phyloP scores from a whole-genome alignment of 1,140 invertebrate genomes.

The Heliothis subflexa region DNA sequence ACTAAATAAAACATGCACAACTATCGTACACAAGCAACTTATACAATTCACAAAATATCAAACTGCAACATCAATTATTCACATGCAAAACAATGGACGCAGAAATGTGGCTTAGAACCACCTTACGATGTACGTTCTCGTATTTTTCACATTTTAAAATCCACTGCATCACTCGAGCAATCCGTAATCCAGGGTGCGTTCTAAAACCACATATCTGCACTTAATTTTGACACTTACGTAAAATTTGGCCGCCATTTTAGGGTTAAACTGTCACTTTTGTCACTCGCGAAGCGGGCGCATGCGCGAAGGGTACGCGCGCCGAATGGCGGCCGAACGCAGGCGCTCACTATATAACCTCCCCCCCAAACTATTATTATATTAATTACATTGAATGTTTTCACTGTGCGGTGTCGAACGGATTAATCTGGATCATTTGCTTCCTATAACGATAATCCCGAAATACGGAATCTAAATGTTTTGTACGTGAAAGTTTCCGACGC shows the following conservation, averaged over 20 bases:
- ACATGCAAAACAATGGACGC: slow-evolving; percentile 64
- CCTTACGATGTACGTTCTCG: slow-evolving; percentile 46
- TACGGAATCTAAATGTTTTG: slow-evolving; percentile 18
- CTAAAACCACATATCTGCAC: slow-evolving; percentile 76
- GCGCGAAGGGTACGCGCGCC: slow-evolving; percentile 74
- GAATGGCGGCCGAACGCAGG: slow-evolving; percentile 69
- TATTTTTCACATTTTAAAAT: slow-evolving; percentile 13
- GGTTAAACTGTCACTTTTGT: slow-evolving; percentile 75
- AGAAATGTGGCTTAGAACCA: slow-evolving; percentile 77
- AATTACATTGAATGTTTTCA: slow-evolving; percentile 81
- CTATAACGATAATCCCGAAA: slow-evolving; percentile 43
- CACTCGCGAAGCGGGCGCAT: slow-evolving; percentile 76
- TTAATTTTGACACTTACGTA: slow-evolving; percentile 82
- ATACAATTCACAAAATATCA: slow-evolving; percentile 46
- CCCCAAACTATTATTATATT: slow-evolving; percentile 78
- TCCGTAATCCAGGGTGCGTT: slow-evolving; percentile 64
- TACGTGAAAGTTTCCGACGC: slow-evolving; percentile 13
- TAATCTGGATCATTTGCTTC: slow-evolving; percentile 63
- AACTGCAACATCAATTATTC: slow-evolving; percentile 47
- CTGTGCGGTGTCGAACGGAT: slow-evolving; percentile 60
- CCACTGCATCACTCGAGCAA: slow-evolving; percentile 48
- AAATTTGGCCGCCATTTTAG: slow-evolving; percentile 82
- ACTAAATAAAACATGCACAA: slow-evolving; percentile 2
- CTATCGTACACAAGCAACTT: slow-evolving; percentile 4
- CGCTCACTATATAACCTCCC: slow-evolving; percentile 75